phyloP scores from a whole-genome alignment of 2,113 vertebrate genomes.

The Stegastes partitus region DNA sequence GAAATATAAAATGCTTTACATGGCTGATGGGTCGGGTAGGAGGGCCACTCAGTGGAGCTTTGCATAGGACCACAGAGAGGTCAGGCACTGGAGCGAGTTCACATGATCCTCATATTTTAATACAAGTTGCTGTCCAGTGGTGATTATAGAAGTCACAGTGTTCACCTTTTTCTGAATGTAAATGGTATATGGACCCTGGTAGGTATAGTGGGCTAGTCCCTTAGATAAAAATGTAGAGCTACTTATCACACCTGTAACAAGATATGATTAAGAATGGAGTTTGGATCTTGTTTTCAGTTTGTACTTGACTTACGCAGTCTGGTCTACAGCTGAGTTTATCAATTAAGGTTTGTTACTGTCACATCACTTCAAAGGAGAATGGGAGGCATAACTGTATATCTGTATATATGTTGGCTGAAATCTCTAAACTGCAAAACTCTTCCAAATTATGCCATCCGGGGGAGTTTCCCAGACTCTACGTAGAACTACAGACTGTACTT shows the following conservation, averaged over 20 bases:
- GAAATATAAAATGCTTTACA: too few relatives aligned
- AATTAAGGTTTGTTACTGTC: background rate
- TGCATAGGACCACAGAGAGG: too few relatives aligned
- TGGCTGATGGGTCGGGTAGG: too few relatives aligned
- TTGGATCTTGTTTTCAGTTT: background rate
- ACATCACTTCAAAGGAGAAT: background rate
- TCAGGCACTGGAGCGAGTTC: too few relatives aligned
- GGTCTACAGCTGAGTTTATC: background rate
- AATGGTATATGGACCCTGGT: too few relatives aligned
- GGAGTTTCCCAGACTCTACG: background rate
- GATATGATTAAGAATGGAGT: conserved; percentile 3
- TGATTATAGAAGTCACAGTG: too few relatives aligned
- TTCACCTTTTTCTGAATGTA: too few relatives aligned
- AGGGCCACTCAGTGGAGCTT: too few relatives aligned
- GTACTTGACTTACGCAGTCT: background rate
- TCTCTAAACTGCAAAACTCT: background rate
- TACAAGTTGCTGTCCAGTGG: too few relatives aligned
- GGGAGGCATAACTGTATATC: too few relatives aligned
- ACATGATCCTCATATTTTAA: too few relatives aligned
- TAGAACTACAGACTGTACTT: background rate
- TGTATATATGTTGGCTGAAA: background rate
- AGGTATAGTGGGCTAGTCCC: too few relatives aligned
- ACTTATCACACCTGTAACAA: conserved; percentile 1
- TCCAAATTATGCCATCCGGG: background rate
- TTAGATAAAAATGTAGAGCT: background rate